Evolutionary conservation across 2,797 vertebrate genomes (phyloP), one percentile per base, ranked within the genome.

Genomic region (Poeciliopsis paucimaculata): DNA sequence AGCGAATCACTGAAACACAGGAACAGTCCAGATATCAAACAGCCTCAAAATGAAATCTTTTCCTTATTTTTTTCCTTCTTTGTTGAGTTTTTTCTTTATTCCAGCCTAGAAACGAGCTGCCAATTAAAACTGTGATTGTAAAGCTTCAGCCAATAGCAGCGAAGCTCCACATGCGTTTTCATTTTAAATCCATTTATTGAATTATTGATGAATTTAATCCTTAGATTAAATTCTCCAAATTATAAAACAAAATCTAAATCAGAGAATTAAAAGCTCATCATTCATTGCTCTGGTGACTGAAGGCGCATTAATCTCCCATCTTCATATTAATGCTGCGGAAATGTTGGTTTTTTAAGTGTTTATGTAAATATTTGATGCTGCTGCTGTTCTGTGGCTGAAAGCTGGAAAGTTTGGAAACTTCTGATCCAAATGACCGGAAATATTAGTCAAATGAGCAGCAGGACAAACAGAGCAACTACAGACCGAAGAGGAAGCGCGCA

Each of bases 351-450:
- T 15, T 46, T 4, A 43, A 43, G 9, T 9, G 11, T 45, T 47
- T 7, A 1, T 18, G 47, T 49, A 49, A 20, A 49, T 20, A 20
- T 49, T 49, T 20, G 47, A 20, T 20, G 18, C 18, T 49, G 18
- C 47, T 20, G 46, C 5, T 20, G 0, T 39, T 66, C 10, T 39
- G 62, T 39, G 34, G 34, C 36, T 36, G 9, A 5, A 36, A 66
- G 62, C 62, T 20, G 34, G 36, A 60, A 64, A 20, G 62, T 23
- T 39, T 20, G 34, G 8, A 34, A 60, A 6, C 28, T 3, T 73
- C 31, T 73, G 73, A 51, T 55, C 12, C 26, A 55, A 39, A 85
- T 75, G 28, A 75, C 39, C 39, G 4, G 53, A 45, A 45, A 34
- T 28, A 7, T 75, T 60, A 60, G 15, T 16, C n/a, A 75, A 75